Base-by-base conservation (phyloP, 2,797 vertebrate species). In the Anabas testudineus region DNA sequence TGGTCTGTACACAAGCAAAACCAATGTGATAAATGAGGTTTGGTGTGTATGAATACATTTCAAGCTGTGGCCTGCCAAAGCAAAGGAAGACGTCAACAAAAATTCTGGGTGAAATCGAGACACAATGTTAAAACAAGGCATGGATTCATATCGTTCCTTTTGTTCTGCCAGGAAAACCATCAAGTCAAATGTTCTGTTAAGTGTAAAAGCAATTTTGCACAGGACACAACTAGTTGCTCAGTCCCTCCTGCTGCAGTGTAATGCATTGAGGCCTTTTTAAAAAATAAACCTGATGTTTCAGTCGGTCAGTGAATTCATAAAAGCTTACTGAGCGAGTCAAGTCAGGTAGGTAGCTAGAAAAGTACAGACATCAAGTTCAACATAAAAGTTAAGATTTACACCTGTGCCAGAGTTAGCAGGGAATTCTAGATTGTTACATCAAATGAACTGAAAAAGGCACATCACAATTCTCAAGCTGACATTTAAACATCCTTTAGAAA, bases 401-500 rank as follows among this genome's bases (percentile, higher is more conserved):
- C 43, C 36, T 73, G 67, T 76, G 80, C 73, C 65, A 0, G 19
- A 54, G 55, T 54, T 26, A 47, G 53, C 26, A 7, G 51, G 43
- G 39, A 58, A 42, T 46, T 64, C 52, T 49, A 68, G 56, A 51
- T 19, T 69, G 59, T 45, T 75, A 76, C 67, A 61, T 73, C 30
- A 71, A 85, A 81, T 74, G 22, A 90, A 86, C 71, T 81, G 69
- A 89, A 88, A 39, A 94, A 93, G 91, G 93, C 93, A 94, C 91
- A 73, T 91, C 73, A 89, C 84, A 82, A 81, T 71, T 83, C 76
- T 80, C 53, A 79, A 85, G 82, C 77, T 21, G 84, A 90, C 74
- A 67, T 77, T 81, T 66, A 83, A 81, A 90, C 67, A 46, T 51
- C 82, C 65, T 30, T 49, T 61, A 56, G 61, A 78, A 70, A 64